These are phyloP conservation scores for Poecilia latipinna DNA, from an alignment of 2,113 vertebrate genomes.

Conservation along the genomic window DNA sequence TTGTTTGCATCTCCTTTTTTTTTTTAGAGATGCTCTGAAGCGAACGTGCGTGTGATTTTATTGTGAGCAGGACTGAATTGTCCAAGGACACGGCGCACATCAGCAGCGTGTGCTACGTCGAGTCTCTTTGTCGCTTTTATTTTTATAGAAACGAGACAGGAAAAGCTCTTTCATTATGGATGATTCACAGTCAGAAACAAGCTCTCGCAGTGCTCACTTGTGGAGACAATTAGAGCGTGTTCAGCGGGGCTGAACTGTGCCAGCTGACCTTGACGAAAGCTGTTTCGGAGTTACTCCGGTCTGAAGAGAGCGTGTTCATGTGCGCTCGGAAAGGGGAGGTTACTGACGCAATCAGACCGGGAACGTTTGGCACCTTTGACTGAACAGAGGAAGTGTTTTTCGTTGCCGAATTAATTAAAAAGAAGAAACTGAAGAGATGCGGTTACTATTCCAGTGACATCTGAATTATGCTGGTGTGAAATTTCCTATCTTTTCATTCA, in stretches of 20 bases:
- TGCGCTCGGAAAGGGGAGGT: not conserved
- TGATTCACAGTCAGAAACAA: constrained; percentile 18
- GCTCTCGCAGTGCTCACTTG: not conserved
- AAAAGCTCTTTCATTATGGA: constrained; percentile 5
- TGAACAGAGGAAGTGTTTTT: constrained; percentile 35
- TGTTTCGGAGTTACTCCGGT: constrained; percentile 20
- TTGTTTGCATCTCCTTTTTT: constrained; percentile 24
- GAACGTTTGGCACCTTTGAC: constrained; percentile 41
- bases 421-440: constrained; percentile 15
- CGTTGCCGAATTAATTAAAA: constrained; percentile 36
- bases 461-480: not conserved
- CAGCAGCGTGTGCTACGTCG: not conserved
- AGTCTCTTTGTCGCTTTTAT: not conserved
- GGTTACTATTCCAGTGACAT: not conserved
- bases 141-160: not conserved
- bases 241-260: constrained; percentile 10
- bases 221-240: constrained; percentile 18
- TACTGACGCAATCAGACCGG: constrained; percentile 41
- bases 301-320: not conserved
- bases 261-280: constrained; percentile 38
- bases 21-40: constrained; percentile 16
- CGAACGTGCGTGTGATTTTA: not conserved
- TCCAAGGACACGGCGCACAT: not conserved
- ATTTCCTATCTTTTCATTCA: not conserved
- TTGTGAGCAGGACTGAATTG: constrained; percentile 10